Evolutionary conservation across 2,113 vertebrate species (phyloP), one percentile per base, ranked within the genome.

Genomic region (Rhinichthys klamathensis): DNA sequence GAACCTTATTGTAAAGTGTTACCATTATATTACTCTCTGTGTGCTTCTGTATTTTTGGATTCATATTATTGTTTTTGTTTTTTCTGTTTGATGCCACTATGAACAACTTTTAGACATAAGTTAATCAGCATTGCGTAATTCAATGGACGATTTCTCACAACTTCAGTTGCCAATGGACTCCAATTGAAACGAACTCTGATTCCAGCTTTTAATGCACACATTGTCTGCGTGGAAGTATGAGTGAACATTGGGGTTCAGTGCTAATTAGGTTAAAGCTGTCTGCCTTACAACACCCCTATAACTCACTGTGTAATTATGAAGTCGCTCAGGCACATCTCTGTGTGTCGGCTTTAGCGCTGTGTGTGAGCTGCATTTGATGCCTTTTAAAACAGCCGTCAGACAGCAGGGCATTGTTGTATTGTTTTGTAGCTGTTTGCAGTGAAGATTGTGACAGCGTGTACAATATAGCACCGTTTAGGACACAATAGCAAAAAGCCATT

Each of bases 401-500:
- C 56, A 61, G 76, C 7, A n/a, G 76, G 56, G 54, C 23, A 41
- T 79, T 79, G 76, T 61, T 61, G 77, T 44, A 25, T 79, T 44
- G 77, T 41, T 61, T 35, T 79, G 35, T 61, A 61, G 51, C 77
- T 41, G 77, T 61, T 61, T 25, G 51, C 76, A 38, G 30, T 78
- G 32, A 38, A n/a, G 60, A 78, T 15, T 38, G 76, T 60, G 76
- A 78, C 51, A 78, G 51, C 30, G 21, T 78, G 30, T 25, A 35
- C 51, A 78, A 78, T 78, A 38, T 38, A 78, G 10, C 32, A n/a
- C 18, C 32, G 11, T 78, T 61, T 61, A 44, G 56, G 76, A 61
- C 76, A 79, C 77, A 79, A 61, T 61, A 61, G 18, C 30, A n/a
- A 79, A 79, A 79, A 79, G 35, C 76, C 56, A 80, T 63, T 63